Percentiles rank a stretch among this genome's conserved stretches.
Evolutionary conservation across 2,113 vertebrate species (phyloP).

Genomic region (Spea multiplicata): DNA sequence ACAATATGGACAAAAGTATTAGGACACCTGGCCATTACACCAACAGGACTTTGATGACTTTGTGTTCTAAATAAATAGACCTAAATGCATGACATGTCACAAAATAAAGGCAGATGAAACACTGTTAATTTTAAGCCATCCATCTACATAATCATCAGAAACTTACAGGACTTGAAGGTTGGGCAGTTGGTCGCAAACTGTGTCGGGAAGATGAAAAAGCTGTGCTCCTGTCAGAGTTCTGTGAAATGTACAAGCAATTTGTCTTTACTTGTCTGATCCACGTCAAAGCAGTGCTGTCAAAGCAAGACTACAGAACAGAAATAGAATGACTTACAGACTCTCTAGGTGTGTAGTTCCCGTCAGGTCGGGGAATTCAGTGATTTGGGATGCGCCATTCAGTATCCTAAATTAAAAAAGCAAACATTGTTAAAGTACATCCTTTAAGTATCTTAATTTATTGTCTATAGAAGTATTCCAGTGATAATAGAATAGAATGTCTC

Average conservation of each 20-base stretch:
- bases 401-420: conserved; percentile 68
- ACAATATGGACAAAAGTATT: no score
- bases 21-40: no score
- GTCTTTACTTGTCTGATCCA: background rate
- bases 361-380: conserved; percentile 88
- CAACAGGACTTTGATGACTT: no score
- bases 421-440: background rate
- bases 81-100: no score
- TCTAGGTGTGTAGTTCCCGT: conserved; percentile 86
- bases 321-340: conserved; percentile 79
- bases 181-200: conserved; percentile 81
- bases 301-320: background rate
- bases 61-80: no score
- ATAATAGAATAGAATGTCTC: no score
- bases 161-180: conserved; percentile 90
- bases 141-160: conserved; percentile 31
- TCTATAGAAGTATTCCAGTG: no score
- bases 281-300: background rate
- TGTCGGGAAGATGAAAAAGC: conserved; percentile 79
- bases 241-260: conserved; percentile 54
- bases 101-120: background rate
- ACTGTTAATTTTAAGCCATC: no score
- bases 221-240: conserved; percentile 89
- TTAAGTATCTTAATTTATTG: no score
- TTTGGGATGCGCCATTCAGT: conserved; percentile 87